phyloP scores from a whole-genome alignment of 2,113 vertebrate genomes.

The Porphyrio hochstetteri region DNA sequence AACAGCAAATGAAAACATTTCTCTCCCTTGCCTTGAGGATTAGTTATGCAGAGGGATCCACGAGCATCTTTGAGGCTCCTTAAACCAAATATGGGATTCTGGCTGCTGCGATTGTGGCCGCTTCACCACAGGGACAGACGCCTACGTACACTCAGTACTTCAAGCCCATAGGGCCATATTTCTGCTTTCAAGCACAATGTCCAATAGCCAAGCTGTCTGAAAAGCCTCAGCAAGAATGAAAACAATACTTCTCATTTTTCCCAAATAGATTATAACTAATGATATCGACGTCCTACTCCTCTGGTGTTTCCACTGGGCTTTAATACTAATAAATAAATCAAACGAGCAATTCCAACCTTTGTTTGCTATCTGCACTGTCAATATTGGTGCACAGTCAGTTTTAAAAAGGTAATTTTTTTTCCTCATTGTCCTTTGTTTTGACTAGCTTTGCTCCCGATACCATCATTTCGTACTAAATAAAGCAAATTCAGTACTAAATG shows the following conservation, averaged over 20 bases:
- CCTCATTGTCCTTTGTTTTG: background rate
- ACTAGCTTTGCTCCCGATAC: background rate
- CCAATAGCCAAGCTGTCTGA: background rate
- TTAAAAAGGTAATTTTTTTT: background rate
- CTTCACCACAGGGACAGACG: background rate
- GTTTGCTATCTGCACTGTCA: background rate
- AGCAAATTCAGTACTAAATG: background rate
- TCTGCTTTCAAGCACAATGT: background rate
- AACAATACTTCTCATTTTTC: constrained; percentile 11
- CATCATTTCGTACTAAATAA: background rate
- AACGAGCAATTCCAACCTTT: background rate
- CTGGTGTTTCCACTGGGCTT: background rate
- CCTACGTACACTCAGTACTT: background rate
- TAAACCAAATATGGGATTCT: fast-evolving
- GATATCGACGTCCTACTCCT: background rate
- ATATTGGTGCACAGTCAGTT: background rate
- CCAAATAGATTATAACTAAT: constrained; percentile 25
- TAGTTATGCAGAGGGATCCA: background rate
- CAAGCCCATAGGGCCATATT: background rate
- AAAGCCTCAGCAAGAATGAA: constrained; percentile 13
- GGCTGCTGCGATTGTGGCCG: background rate
- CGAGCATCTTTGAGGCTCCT: background rate
- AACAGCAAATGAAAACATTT: background rate
- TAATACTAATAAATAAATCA: constrained; percentile 15
- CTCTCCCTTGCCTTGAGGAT: background rate